Percentiles rank a stretch among this genome's conserved stretches.
These are phyloP conservation scores for Gastrophryne carolinensis DNA, from an alignment of 2,797 vertebrate genomes.

Conservation along the genomic window DNA sequence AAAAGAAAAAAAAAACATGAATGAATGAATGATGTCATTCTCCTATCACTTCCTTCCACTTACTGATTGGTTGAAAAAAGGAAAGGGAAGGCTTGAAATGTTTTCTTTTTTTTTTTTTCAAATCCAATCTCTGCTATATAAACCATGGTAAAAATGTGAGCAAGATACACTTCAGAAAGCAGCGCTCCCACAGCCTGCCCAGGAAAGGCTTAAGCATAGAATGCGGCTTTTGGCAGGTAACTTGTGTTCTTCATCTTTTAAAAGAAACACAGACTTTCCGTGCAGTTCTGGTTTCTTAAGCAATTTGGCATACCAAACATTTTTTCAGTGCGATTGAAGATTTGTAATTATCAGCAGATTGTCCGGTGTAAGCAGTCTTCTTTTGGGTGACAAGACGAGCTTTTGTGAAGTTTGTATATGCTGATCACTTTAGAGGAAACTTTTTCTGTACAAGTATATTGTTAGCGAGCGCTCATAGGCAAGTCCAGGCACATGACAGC, in stretches of 20 bases:
- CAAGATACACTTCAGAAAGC: constrained; percentile 17
- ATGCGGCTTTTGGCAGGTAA: constrained; percentile 48
- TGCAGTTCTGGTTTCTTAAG: neutral
- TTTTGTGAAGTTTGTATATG: neutral
- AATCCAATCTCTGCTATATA: constrained; percentile 39
- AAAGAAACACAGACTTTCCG: neutral
- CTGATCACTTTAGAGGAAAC: neutral
- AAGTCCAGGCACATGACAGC: constrained; percentile 11
- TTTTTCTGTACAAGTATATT: neutral
- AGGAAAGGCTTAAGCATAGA: constrained; percentile 31
- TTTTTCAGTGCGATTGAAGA: neutral
- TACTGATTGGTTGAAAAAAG: constrained; percentile 34
- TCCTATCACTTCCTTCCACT: constrained; percentile 19
- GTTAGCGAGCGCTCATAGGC: neutral
- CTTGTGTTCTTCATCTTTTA: constrained; percentile 7
- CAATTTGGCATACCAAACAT: constrained; percentile 10
- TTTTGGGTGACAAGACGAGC: neutral
- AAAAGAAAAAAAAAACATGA: constrained; percentile 7
- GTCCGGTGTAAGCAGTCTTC: neutral
- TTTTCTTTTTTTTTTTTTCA: neutral
- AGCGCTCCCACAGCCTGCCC: constrained; percentile 31
- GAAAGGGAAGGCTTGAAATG: constrained; percentile 13
- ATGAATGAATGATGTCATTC: constrained; percentile 17
- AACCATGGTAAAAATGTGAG: constrained; percentile 36
- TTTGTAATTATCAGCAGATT: constrained; percentile 2